phyloP scores from a whole-genome alignment of 30 jellyfish, hydroid and myxozoan genomes.

The Pelagia noctiluca region DNA sequence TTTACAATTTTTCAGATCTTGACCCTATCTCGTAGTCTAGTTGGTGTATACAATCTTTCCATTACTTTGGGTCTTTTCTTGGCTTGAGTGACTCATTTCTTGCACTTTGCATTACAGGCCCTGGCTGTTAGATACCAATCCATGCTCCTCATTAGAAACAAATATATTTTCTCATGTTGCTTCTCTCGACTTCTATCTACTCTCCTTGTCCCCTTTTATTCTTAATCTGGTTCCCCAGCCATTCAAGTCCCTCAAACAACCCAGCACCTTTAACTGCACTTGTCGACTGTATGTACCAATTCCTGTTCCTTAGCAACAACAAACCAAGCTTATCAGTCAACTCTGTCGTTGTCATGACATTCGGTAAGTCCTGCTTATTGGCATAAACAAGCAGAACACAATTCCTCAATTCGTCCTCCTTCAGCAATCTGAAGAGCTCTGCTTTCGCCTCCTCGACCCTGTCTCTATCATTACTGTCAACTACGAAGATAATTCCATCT shows the following conservation, averaged over 20 bases:
- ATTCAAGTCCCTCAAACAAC: slow-evolving; percentile 85
- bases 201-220: slow-evolving; percentile 14
- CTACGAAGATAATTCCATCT: slow-evolving; percentile 86
- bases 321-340: slow-evolving; percentile 87
- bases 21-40: too few species aligned
- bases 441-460: slow-evolving; percentile 80
- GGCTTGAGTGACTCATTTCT: too few species aligned
- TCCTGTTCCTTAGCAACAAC: slow-evolving; percentile 72
- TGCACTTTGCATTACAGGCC: too few species aligned
- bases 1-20: too few species aligned
- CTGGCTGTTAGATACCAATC: too few species aligned
- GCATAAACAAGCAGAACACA: slow-evolving; percentile 84
- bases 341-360: slow-evolving; percentile 84
- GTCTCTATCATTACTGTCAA: slow-evolving; percentile 89
- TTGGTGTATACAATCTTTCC: too few species aligned
- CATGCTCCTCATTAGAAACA: too few species aligned
- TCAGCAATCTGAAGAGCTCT: slow-evolving; percentile 74
- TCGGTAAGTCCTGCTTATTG: slow-evolving; percentile 89
- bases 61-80: too few species aligned
- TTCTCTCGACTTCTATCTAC: background rate
- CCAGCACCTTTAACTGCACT: slow-evolving; percentile 92
- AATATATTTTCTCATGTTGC: background rate
- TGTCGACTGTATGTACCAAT: slow-evolving; percentile 91
- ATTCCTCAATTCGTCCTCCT: slow-evolving; percentile 79
- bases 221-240: slow-evolving; percentile 83